These are phyloP conservation scores for Prunella fulvescens DNA, from an alignment of 2,113 vertebrate species.

Conservation along the genomic window DNA sequence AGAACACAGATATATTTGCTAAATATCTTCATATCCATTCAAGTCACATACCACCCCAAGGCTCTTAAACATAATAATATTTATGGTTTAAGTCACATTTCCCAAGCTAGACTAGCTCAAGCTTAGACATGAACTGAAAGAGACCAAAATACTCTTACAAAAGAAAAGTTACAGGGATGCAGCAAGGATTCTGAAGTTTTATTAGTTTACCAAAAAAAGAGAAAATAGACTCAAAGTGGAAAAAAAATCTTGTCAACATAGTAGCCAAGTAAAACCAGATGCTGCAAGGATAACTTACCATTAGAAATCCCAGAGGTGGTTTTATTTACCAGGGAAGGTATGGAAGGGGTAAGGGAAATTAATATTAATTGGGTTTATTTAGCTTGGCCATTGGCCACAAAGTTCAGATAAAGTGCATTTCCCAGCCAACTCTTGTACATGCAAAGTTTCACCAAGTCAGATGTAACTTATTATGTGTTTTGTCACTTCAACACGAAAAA, in stretches of 20 bases:
- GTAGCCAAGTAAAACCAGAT: conserved; percentile 62
- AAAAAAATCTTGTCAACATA: conserved; percentile 10
- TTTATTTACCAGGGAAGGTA: conserved; percentile 70
- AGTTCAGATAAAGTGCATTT: conserved; percentile 74
- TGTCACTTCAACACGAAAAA: conserved; percentile 13
- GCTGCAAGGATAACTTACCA: conserved; percentile 45
- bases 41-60: background rate
- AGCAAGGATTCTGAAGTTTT: background rate
- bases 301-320: conserved; percentile 66
- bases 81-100: conserved; percentile 9
- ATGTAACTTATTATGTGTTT: conserved; percentile 55
- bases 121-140: background rate
- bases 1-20: background rate
- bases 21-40: background rate
- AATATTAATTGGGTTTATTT: conserved; percentile 79
- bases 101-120: background rate
- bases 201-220: background rate
- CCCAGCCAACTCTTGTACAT: conserved; percentile 37
- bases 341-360: conserved; percentile 71
- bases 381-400: conserved; percentile 69
- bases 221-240: background rate
- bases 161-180: background rate
- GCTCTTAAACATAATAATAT: background rate
- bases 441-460: conserved; percentile 54
- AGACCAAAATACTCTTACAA: background rate